Evolutionary conservation across 2,888 invertebrate species (phyloP).

Genomic region (Diarsia mendica): DNA sequence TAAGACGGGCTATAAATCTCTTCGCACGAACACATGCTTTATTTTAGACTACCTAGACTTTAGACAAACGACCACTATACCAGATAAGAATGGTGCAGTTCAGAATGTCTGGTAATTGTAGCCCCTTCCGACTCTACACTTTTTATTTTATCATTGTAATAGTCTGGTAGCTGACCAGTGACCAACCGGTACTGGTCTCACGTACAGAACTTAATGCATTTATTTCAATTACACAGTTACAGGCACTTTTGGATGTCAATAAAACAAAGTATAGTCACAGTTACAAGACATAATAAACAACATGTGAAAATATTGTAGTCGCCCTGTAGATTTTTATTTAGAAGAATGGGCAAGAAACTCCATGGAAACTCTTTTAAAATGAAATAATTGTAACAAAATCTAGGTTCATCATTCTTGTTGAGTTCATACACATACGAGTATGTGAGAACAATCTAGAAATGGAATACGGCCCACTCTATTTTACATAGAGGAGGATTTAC

Average conservation of each 20-base stretch:
- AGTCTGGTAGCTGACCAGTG: not conserved
- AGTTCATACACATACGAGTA: too few relatives aligned
- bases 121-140: slow-evolving; percentile 14
- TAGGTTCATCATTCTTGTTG: too few relatives aligned
- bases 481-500: not conserved
- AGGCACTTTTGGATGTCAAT: too few relatives aligned
- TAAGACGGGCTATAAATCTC: slow-evolving; percentile 58
- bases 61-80: slow-evolving; percentile 46
- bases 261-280: too few relatives aligned
- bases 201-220: not conserved
- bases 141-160: slow-evolving; percentile 45
- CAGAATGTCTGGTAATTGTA: slow-evolving; percentile 52
- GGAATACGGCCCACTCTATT: not conserved
- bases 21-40: slow-evolving; percentile 52
- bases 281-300: too few relatives aligned
- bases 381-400: too few relatives aligned
- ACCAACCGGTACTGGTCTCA: not conserved
- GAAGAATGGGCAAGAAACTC: too few relatives aligned
- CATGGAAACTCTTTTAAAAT: too few relatives aligned
- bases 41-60: slow-evolving; percentile 40
- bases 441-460: too few relatives aligned
- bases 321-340: too few relatives aligned
- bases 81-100: slow-evolving; percentile 48
- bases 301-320: too few relatives aligned
- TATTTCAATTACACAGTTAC: too few relatives aligned